Evolutionary conservation across 2,113 vertebrate species (phyloP), one percentile per base, ranked within the genome.

Genomic region (Tychaedon coryphoeus): DNA sequence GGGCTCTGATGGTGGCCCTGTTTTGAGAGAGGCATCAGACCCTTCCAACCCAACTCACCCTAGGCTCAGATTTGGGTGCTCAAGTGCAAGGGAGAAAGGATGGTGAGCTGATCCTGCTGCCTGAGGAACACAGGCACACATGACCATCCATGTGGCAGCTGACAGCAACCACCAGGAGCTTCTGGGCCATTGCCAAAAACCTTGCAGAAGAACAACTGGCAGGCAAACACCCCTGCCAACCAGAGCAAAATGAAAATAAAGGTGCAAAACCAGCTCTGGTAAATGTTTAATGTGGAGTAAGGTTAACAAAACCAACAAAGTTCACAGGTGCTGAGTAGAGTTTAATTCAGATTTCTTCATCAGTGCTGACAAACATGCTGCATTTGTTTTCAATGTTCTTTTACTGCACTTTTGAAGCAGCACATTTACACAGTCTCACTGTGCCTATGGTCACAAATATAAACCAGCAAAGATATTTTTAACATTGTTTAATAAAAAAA

Each of bases 151-250:
- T 12, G 31, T 4, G 48, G 54, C 64, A 40, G 58, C 48, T 3
- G 14, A 10, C 0, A 12, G 10, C 51, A 50, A 6, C 23, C 15
- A 12, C 1, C 5, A 56, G 43, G 8, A 1, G 6, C 66, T 62
- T 7, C 42, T 1, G 31, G 54, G 18, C 51, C 56, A 11, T 0
- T 4, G 82, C 66, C 83, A 79, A 57, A 82, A 26, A 31, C 33
- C 83, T 69, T 18, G 36, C 67, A 43, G 15, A 38, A 29, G 5
- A 60, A n/a, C 1, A 0, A 4, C 1, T 7, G 18, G 1, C 17
- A 36, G n/a, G 20, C 69, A 60, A 74, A 47, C 29, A 20, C 8
- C 14, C 9, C 9, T 1, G 0, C 14, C 9, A 1, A 82, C 28
- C 28, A 16, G 22, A 10, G 5, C 25, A 53, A 62, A 70, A 53